Base-by-base conservation (phyloP, 1,140 invertebrate genomes). In the Palaemon carinicauda region DNA sequence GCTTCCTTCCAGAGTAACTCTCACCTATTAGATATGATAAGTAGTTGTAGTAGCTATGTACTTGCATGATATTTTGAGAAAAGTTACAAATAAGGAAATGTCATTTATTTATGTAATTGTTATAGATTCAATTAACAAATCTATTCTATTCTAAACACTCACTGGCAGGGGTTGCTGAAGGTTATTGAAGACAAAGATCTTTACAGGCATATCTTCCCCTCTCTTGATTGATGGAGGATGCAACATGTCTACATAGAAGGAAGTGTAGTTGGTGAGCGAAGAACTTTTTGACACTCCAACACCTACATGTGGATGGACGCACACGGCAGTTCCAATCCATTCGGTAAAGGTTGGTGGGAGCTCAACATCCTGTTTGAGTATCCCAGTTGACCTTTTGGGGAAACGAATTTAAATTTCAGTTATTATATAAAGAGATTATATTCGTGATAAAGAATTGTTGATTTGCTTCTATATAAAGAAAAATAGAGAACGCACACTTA, bases 151-250 rank as follows among this genome's bases (percentile, higher is more conserved):
- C 51, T 50, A 27, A 29, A 31, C 77, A 80, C 79, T 92, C 92
- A 95, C 94, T 9, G 94, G 94, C 78, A 95, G 90, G 89, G 92
- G 93, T 65, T 93, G 92, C 17, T 93, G 92, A 90, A 95, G 90
- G 90, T 96, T 96, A 91, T 96, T 96, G 91, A 95, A 95, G 0
- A 96, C 92, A 0, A 94, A 93, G 1, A 95, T 94, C 91, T 95
- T 94, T 65, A 96, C 91, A 2, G 93, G 93, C 1, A 96, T 90
- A 50, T 94, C 92, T 91, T 96, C 95, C 3, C 93, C 94, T 15
- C 95, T 92, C 90, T 95, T 95, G 0, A 96, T 92, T 5, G 95
- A 94, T 89, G 95, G 95, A 0, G 95, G 95, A 9, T 95, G 90
- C 80, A 93, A 93, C 41, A 95, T 91, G 87, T 95, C 94, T 9